phyloP scores from a whole-genome alignment of 2,113 vertebrate species.

The Beaufortia kweichowensis region DNA sequence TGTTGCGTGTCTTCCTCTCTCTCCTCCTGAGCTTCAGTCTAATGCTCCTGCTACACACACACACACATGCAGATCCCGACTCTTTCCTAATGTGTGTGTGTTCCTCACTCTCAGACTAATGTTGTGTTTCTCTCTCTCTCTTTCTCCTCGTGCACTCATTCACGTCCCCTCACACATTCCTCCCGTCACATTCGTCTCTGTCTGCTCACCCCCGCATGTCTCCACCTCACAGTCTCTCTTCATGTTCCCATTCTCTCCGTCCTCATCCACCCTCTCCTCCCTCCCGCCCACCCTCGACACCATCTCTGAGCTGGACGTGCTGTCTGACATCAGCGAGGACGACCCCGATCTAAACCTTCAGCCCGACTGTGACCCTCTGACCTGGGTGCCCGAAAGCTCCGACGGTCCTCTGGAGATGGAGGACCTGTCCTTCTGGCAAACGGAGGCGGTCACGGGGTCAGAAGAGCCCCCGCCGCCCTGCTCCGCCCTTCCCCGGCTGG shows the following conservation, averaged over 20 bases:
- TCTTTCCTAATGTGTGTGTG: not conserved
- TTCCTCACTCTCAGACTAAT: conserved; percentile 69
- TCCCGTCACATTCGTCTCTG: not conserved
- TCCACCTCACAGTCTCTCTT: conserved; percentile 72
- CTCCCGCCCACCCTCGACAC: conserved; percentile 75
- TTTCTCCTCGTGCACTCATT: conserved; percentile 60
- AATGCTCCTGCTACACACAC: not conserved
- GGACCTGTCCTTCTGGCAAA: not conserved
- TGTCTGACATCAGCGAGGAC: conserved; percentile 92
- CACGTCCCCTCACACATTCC: conserved; percentile 56
- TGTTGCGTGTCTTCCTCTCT: not conserved
- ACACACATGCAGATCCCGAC: not conserved
- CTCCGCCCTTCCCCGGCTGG: not conserved
- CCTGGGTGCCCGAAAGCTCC: not conserved
- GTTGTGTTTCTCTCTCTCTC: conserved; percentile 70
- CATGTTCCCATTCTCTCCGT: conserved; percentile 77
- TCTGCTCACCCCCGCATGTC: not conserved
- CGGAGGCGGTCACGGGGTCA: not conserved
- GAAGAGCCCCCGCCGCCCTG: not conserved
- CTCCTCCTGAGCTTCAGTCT: conserved; percentile 43
- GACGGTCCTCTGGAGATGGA: not conserved
- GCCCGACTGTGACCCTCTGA: not conserved
- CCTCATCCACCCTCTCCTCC: conserved; percentile 74
- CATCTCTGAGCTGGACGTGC: conserved; percentile 83
- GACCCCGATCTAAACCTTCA: conserved; percentile 56